Conservation (phyloP, 1,140 invertebrate species). For the Diorhabda elongata region DNA sequence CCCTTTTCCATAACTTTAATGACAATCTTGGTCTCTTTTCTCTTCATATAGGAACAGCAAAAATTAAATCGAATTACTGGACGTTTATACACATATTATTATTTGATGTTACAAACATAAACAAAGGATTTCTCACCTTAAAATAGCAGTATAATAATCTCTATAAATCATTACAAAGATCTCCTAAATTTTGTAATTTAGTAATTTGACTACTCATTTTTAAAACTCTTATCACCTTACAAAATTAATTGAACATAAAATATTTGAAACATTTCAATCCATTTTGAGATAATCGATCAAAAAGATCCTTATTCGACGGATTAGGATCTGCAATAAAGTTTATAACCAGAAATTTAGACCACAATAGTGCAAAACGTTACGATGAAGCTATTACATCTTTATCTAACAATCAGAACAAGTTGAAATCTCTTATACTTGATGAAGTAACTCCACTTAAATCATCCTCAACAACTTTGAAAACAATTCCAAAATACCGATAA, state of each 20-base stretch:
- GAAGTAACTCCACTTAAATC: conserved; percentile 13
- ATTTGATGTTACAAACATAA: conserved; percentile 14
- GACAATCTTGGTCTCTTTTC: conserved; percentile 24
- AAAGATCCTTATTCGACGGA: conserved; percentile 17
- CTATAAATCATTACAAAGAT: conserved; percentile 4
- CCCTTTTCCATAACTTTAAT: conserved; percentile 17
- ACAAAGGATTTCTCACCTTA: conserved; percentile 9
- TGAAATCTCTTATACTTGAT: conserved; percentile 7
- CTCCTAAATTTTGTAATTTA: not conserved
- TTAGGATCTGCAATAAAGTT: conserved; percentile 22
- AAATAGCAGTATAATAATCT: conserved; percentile 16
- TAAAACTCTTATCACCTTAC: not conserved
- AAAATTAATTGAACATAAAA: conserved; percentile 3
- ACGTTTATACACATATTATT: conserved; percentile 16
- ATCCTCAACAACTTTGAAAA: conserved; percentile 13
- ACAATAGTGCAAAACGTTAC: conserved; percentile 20
- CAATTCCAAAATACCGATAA: conserved; percentile 13
- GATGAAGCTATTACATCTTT: conserved; percentile 18
- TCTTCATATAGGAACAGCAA: conserved; percentile 20
- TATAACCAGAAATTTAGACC: conserved; percentile 24
- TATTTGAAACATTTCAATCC: conserved; percentile 14
- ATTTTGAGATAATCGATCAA: not conserved
- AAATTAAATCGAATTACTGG: conserved; percentile 20
- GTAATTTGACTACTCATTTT: not conserved
- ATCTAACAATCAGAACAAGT: conserved; percentile 16